Evolutionary conservation across 2,888 invertebrate species (phyloP).

Genomic region (Yponomeuta malinellus): DNA sequence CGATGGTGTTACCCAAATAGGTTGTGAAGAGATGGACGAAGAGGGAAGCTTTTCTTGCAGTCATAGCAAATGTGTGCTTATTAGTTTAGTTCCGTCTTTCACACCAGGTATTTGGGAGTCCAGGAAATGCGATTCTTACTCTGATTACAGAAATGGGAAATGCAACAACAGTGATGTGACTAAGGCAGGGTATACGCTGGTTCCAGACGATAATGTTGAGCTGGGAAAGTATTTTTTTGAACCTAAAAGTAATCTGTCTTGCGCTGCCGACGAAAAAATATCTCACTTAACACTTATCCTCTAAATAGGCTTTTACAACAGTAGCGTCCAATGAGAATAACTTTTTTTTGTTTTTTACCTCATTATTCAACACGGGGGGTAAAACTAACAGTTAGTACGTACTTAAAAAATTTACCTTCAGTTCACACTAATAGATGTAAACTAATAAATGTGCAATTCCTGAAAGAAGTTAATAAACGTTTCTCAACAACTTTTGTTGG

Average conservation of each 20-base stretch:
- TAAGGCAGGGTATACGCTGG: not conserved
- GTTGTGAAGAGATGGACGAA: not conserved
- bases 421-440: no score
- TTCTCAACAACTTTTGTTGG: no score
- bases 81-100: not conserved
- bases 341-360: no score
- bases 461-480: no score
- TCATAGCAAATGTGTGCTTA: slow-evolving; percentile 5
- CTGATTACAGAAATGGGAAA: not conserved
- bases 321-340: no score
- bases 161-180: not conserved
- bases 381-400: no score
- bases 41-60: slow-evolving; percentile 1
- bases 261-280: not conserved
- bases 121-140: not conserved
- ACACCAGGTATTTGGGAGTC: slow-evolving; percentile 2
- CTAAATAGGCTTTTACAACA: no score
- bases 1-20: slow-evolving; percentile 10
- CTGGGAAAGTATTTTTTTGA: not conserved
- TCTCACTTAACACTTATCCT: no score
- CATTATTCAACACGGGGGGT: no score
- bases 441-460: no score
- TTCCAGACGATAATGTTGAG: not conserved
- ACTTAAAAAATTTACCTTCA: no score
- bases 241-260: not conserved